Conservation (phyloP, 2,888 invertebrate genomes). For the Stenchaetothrips biformis region DNA sequence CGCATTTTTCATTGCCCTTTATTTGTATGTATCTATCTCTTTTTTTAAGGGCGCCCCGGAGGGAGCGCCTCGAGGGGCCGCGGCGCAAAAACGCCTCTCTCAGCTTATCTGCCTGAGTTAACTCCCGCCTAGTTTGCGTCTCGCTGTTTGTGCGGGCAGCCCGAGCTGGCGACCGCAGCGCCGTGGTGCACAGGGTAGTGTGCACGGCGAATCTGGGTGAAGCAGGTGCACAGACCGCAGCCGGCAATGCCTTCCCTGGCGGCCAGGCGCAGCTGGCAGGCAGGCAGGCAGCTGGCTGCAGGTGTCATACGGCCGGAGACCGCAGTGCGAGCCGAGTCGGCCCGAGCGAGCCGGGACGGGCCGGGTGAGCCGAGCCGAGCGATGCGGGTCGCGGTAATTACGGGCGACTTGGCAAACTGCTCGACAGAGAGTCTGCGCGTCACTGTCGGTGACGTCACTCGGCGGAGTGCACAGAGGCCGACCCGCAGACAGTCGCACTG, state of each 20-base stretch:
- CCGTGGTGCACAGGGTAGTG: too few species aligned
- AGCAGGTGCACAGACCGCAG: neutral
- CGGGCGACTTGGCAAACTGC: too few species aligned
- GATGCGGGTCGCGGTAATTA: too few species aligned
- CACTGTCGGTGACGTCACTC: too few species aligned
- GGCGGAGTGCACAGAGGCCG: too few species aligned
- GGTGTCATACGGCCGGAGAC: neutral
- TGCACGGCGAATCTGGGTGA: neutral
- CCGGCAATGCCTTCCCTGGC: neutral
- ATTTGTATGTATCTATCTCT: neutral
- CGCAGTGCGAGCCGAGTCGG: conserved; percentile 36
- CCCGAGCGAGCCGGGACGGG: conserved; percentile 31
- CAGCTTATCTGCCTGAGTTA: neutral
- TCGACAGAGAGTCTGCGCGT: too few species aligned
- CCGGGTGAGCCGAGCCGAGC: too few species aligned
- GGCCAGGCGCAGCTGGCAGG: neutral
- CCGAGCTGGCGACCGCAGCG: neutral
- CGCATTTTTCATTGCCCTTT: conserved; percentile 21
- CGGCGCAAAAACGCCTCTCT: neutral
- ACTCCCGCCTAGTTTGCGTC: neutral
- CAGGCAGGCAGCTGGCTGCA: neutral
- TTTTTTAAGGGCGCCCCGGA: neutral
- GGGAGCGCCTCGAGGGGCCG: neutral
- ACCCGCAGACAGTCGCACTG: too few species aligned
- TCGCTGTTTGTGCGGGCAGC: neutral